Conservation (phyloP, 2,797 vertebrate genomes). For the Calcarius lapponicus region DNA sequence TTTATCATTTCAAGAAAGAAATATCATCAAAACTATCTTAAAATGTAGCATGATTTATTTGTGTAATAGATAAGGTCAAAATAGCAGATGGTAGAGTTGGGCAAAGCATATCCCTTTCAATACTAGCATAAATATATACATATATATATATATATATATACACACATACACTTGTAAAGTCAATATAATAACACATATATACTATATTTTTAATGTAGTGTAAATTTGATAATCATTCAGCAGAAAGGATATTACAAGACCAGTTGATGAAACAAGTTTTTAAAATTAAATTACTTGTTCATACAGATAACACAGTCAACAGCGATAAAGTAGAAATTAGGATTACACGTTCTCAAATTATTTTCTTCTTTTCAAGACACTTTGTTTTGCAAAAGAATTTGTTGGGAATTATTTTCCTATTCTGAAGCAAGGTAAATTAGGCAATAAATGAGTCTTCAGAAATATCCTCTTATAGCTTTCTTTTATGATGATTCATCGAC, state of each 20-base stretch:
- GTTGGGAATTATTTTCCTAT: background rate
- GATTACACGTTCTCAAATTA: conserved; percentile 61
- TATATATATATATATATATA: background rate
- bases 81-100: conserved; percentile 45
- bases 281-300: conserved; percentile 28
- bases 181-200: background rate
- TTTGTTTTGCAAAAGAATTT: background rate
- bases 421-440: background rate
- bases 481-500: background rate
- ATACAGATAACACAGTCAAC: background rate
- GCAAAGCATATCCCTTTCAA: conserved; percentile 16
- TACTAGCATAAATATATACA: conserved; percentile 59
- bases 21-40: background rate
- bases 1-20: background rate
- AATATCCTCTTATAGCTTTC: background rate
- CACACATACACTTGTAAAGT: background rate
- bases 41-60: conserved; percentile 1
- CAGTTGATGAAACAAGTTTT: conserved; percentile 20
- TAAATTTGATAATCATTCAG: background rate
- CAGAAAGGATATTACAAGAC: background rate
- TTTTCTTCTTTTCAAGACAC: conserved; percentile 14
- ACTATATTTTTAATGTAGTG: background rate
- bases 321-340: conserved; percentile 28
- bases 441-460: background rate
- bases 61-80: conserved; percentile 69